Evolutionary conservation across 2,888 invertebrate genomes (phyloP), one percentile per base, ranked within the genome.

Genomic region (Blastobasis lacticolella): DNA sequence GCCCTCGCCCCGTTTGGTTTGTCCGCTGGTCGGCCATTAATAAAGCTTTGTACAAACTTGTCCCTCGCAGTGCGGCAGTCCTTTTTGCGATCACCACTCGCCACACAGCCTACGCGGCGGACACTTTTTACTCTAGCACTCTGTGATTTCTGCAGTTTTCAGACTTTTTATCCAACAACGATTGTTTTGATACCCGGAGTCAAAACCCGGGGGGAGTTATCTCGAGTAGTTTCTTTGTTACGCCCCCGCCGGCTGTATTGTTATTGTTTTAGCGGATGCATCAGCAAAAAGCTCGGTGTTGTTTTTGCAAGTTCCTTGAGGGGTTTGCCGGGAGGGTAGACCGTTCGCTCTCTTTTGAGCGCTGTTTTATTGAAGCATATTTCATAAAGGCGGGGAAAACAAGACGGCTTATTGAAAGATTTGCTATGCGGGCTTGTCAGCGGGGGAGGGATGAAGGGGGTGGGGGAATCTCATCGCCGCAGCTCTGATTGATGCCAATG

Each of bases 1-100:
- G 23, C 23, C 23, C n/a, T n/a, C 23, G 23, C 50, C 50, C 9
- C 37, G 10, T 6, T 10, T 36, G 8, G 45, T 41, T 37, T 46
- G 46, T 41, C 57, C 57, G 55, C 59, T 48, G 52, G 54, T 23
- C 23, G 23, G n/a, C 60, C 64, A 68, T 68, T 67, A 63, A 64
- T 62, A 67, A 62, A 56, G 63, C 64, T 63, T 61, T 59, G 58
- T 52, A 58, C 61, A 61, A 63, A 70, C 61, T 63, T 62, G 56
- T 51, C 45, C 46, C 50, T 37, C 37, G 43, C 47, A 49, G n/a
- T 49, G 37, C 23, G 23, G 23, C 23, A 23, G 23, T 23, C 23
- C 23, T 37, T 40, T 41, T 48, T 48, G 48, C 9, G 10, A 36
- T 4, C 4, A 1, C 6, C 46, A n/a, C 8, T 45, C 23, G 10